These are phyloP conservation scores for Erythrolamprus reginae DNA, from an alignment of 2,113 vertebrate species.

Conservation along the genomic window DNA sequence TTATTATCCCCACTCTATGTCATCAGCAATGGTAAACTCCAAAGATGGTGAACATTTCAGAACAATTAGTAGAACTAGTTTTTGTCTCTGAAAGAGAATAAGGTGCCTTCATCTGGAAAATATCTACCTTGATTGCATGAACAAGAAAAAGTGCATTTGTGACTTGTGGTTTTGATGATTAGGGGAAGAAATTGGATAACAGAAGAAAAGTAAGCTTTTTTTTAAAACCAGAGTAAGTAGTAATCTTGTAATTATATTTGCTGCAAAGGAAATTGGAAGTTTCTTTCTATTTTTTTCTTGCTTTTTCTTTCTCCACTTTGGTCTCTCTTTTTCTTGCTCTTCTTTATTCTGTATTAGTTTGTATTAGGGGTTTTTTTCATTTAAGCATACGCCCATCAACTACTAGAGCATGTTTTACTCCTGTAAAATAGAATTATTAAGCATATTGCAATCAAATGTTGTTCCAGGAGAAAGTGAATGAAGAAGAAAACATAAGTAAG, in stretches of 20 bases:
- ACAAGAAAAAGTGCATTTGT: background rate
- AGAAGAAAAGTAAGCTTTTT: background rate
- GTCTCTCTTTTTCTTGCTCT: background rate
- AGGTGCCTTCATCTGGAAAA: background rate
- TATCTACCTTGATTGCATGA: background rate
- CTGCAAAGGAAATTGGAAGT: background rate
- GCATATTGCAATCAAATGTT: slow-evolving; percentile 46
- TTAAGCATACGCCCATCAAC: slow-evolving; percentile 13
- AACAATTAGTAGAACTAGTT: background rate
- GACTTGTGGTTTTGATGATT: background rate
- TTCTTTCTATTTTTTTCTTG: background rate
- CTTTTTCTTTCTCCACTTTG: background rate
- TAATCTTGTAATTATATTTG: background rate
- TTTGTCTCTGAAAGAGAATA: background rate
- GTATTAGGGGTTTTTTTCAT: background rate
- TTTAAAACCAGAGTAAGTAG: background rate
- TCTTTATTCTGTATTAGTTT: background rate
- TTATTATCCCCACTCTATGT: background rate
- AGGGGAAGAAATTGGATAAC: background rate
- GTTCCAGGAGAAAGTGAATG: slow-evolving; percentile 40
- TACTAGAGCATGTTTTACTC: slow-evolving; percentile 48
- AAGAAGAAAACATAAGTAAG: slow-evolving; percentile 12
- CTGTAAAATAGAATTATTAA: slow-evolving; percentile 54
- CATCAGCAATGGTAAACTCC: background rate
- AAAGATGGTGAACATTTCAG: background rate